Evolutionary conservation across 2,113 vertebrate genomes (phyloP).

Genomic region (Bambusicola thoracicus): DNA sequence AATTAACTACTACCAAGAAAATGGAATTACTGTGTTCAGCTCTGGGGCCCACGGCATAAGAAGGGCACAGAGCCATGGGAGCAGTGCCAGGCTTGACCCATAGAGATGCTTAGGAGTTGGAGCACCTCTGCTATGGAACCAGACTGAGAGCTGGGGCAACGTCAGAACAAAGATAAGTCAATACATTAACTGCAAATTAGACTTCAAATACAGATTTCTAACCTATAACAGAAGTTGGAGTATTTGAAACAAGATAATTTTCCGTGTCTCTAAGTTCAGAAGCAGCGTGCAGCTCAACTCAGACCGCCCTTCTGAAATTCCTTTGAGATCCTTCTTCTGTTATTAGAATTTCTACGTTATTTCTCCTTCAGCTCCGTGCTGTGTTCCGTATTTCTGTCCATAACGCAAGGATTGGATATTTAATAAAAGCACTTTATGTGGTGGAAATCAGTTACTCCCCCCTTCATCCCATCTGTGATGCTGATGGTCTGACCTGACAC

Average conservation of each 20-base stretch:
- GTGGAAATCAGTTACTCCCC: accelerated
- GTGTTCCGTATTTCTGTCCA: accelerated
- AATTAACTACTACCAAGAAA: too few species aligned
- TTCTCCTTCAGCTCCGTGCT: background rate
- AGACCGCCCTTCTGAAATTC: background rate
- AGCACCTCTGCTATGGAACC: too few species aligned
- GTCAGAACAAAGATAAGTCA: background rate
- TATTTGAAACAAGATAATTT: background rate
- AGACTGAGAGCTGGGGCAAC: background rate
- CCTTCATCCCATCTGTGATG: background rate
- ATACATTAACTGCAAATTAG: background rate
- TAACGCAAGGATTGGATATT: accelerated
- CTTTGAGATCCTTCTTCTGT: background rate
- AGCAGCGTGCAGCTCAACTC: background rate
- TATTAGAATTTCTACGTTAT: background rate
- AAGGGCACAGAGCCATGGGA: too few species aligned
- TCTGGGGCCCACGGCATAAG: too few species aligned
- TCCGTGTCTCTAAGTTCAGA: background rate
- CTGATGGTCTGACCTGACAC: background rate
- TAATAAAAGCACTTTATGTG: background rate
- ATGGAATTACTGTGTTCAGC: too few species aligned
- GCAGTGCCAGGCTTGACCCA: too few species aligned
- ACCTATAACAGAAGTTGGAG: background rate
- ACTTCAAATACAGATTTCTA: background rate
- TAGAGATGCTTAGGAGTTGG: too few species aligned